Base-by-base conservation (phyloP, 1,140 invertebrate genomes). In the Ostrea edulis region DNA sequence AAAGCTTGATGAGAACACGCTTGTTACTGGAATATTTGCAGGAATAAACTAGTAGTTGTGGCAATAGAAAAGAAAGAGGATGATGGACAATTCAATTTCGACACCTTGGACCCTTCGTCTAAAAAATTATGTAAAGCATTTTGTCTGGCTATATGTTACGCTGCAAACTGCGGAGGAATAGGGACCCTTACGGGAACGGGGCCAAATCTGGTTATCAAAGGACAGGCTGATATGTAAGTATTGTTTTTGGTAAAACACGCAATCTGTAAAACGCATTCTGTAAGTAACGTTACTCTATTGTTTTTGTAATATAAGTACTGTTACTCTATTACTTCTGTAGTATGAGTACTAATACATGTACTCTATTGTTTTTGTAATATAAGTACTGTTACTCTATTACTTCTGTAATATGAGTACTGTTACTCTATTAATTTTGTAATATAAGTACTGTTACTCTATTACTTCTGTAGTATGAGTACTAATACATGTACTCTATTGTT, bases 121-220 rank as follows among this genome's bases (percentile, higher is more conserved):
- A 51, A 90, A 82, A 89, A 89, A 11, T 77, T 92, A 8, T 90
- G 91, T 86, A 92, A 92, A 62, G 89, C 89, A 9, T 68, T 93
- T 52, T 92, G 87, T 85, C 93, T 98, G 88, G 96, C 96, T 9
- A 96, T 97, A 29, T 97, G 97, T 8, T 98, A 98, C 92, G 96
- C 97, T 0, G 96, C 98, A 0, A 96, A 95, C 88, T 94, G 98
- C 62, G 98, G 98, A 5, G 98, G 98, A 8, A 97, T 97, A 65
- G 97, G 97, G 0, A 98, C 97, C 0, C 94, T 98, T 5, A 98
- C 98, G 5, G 98, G 98, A 0, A 98, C 97, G 0, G 97, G 97
- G 14, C 97, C 97, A 29, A 98, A 98, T 95, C 96, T 98, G 9
- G 97, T 98, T 0, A 96, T 98, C 89, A 97, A 97, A 93, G 97